Conservation (phyloP, 2,888 invertebrate species). For the Entomobrya multifasciata region DNA sequence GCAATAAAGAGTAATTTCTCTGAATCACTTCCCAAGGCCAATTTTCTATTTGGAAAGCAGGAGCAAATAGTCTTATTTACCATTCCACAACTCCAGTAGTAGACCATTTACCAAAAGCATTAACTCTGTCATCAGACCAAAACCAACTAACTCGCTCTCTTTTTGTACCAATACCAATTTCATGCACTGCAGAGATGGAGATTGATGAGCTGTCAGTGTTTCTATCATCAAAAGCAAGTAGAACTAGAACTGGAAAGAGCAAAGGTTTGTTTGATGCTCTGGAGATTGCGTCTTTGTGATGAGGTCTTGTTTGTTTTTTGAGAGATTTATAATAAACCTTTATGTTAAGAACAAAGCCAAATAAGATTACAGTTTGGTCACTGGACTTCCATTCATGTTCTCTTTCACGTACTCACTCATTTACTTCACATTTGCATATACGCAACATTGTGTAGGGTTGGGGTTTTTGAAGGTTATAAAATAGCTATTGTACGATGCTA, state of each 20-base stretch:
- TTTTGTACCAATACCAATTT: neutral
- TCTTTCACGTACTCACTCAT: neutral
- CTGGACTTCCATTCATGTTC: neutral
- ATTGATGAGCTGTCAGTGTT: conserved; percentile 36
- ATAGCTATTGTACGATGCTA: no score
- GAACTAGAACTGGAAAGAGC: neutral
- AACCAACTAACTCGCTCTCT: neutral
- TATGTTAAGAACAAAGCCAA: neutral
- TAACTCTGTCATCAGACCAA: no score
- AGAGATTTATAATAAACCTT: conserved; percentile 1
- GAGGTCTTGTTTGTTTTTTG: neutral
- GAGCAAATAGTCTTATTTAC: neutral
- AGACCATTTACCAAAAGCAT: neutral
- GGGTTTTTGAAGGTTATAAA: neutral
- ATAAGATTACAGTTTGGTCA: neutral
- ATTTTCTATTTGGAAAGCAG: conserved; percentile 45
- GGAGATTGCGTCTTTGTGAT: no score
- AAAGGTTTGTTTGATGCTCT: neutral
- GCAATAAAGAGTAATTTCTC: conserved; percentile 35
- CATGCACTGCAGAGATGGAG: neutral
- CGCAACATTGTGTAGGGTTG: neutral
- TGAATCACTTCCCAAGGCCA: conserved; percentile 39
- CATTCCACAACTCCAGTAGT: neutral
- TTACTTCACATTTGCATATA: neutral
- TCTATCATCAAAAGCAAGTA: neutral